phyloP scores from a whole-genome alignment of 2,113 vertebrate species.

The Psilopsiagon aymara region DNA sequence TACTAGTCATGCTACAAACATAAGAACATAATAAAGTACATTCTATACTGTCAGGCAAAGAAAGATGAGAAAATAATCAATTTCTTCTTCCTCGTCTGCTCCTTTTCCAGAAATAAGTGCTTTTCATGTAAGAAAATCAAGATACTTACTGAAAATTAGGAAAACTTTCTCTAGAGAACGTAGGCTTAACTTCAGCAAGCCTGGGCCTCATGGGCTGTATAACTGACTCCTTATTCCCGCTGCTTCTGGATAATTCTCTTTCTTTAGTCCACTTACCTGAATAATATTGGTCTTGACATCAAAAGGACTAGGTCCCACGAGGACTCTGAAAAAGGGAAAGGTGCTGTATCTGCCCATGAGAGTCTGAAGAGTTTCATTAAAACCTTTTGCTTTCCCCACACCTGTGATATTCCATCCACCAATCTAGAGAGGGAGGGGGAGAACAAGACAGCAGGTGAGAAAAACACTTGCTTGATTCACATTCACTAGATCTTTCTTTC shows the following conservation, averaged over 20 bases:
- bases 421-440: constrained; percentile 71
- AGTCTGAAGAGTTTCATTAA: constrained; percentile 85
- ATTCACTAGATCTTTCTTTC: neutral
- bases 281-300: constrained; percentile 64
- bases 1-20: neutral
- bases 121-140: neutral
- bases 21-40: neutral
- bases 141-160: neutral
- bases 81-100: neutral
- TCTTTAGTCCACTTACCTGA: constrained; percentile 68
- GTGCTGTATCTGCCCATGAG: constrained; percentile 88
- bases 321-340: constrained; percentile 90
- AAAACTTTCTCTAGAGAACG: neutral
- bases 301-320: constrained; percentile 75
- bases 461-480: neutral
- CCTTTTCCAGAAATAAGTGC: neutral
- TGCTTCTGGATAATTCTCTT: neutral
- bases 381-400: constrained; percentile 76
- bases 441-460: neutral
- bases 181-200: neutral
- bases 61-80: neutral
- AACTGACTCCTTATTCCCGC: neutral
- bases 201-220: neutral
- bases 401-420: constrained; percentile 85
- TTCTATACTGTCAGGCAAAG: neutral